Evolutionary conservation across 2,797 vertebrate genomes (phyloP), one percentile per base, ranked within the genome.

Genomic region (Botia kubotai): DNA sequence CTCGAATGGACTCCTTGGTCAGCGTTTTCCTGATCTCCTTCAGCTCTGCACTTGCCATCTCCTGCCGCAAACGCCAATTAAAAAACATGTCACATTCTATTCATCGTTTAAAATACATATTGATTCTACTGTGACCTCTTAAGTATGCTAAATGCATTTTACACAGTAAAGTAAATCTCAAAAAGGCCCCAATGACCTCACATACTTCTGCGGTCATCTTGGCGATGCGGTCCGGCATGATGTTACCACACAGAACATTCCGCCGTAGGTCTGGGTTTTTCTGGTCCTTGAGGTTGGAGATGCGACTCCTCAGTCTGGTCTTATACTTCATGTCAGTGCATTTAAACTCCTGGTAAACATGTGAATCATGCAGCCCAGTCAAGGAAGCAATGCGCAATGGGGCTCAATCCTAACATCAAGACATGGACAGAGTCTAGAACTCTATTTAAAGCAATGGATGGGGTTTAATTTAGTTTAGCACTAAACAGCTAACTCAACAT

Each of bases 41-140:
- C 87, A 99, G 92, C 89, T 99, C 97, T 0, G 97, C 96, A 65
- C 97, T 98, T 60, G 97, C 97, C 97, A 99, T 98, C 90, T 98
- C 97, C 97, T 98, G 88, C 1, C 63, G 79, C 33, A 77, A 57
- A 68, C 52, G 12, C 43, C 75, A 67, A 79, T 58, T 77, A 46
- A 78, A 52, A 80, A 8, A 53, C 39, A 14, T 19, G 53, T 72
- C 57, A 69, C 39, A 39, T 39, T 39, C 39, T 6, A 39, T 6
- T 39, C 6, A 6, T 6, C 2, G 1, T 39, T 3, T 39, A 39
- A 39, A 39, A 39, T 8, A 39, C 39, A 36, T 36, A 36, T 36
- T 36, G 36, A 39, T 39, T 39, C 4, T 39, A 39, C 39, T 39
- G 39, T 39, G 1, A 2, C 1, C 6, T 6, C 7, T 39, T 6